Percentiles rank a stretch among this genome's conserved stretches.
Conservation (phyloP, 2,888 invertebrate genomes). For the Terebella lapidaria region DNA sequence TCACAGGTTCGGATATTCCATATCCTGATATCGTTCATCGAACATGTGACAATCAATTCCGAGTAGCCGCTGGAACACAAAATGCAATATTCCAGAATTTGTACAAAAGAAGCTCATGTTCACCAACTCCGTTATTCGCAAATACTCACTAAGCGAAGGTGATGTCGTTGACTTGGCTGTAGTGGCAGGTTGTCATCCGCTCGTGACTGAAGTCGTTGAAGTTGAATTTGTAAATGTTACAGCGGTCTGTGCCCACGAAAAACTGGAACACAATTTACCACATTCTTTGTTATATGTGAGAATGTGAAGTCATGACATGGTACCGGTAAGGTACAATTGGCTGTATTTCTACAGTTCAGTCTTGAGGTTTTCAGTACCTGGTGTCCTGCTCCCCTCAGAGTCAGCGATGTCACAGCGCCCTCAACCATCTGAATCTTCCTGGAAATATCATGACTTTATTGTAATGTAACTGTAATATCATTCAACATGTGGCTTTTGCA, state of each 20-base stretch:
- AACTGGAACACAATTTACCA: conserved; percentile 55
- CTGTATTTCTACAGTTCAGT: no score
- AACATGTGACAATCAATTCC: conserved; percentile 81
- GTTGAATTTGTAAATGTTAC: conserved; percentile 77
- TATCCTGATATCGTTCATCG: conserved; percentile 77
- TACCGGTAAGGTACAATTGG: no score
- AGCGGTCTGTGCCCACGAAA: conserved; percentile 70
- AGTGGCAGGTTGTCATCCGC: conserved; percentile 77
- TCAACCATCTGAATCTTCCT: conserved; percentile 32
- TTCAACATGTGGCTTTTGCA: no score
- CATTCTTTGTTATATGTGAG: no score
- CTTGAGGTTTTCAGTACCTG: no score
- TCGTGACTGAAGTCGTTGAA: conserved; percentile 65
- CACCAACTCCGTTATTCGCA: no score
- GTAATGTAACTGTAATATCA: no score
- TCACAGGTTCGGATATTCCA: conserved; percentile 74
- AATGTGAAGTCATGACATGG: no score
- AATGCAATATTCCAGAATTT: no score
- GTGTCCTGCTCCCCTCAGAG: conserved; percentile 51
- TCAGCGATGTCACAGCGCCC: conserved; percentile 70
- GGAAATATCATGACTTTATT: no score
- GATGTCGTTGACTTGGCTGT: conserved; percentile 72
- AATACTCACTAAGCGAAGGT: conserved; percentile 74
- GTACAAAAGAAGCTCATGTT: no score
- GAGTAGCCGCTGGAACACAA: conserved; percentile 52